These are phyloP conservation scores for Buceros bicornis DNA, from an alignment of 2,797 vertebrate species.

Conservation along the genomic window DNA sequence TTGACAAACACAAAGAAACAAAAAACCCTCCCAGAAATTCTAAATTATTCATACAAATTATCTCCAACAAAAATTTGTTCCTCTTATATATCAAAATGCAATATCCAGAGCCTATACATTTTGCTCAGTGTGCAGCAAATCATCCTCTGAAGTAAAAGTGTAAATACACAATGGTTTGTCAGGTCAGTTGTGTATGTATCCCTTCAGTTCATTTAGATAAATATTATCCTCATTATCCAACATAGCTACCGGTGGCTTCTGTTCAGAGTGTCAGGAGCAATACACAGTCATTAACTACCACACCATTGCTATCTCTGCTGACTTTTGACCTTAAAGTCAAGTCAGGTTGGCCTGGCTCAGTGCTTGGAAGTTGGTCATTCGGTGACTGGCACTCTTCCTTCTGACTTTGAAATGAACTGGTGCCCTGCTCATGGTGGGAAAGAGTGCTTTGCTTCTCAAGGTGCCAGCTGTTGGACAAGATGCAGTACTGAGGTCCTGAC, in stretches of 20 bases:
- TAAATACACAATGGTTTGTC: background rate
- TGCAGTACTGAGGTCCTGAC: background rate
- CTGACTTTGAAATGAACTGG: background rate
- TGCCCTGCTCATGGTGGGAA: background rate
- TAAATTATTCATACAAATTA: background rate
- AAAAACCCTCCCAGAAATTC: background rate
- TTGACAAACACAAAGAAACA: conserved; percentile 10
- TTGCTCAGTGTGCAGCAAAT: background rate
- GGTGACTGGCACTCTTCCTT: background rate
- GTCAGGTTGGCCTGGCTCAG: background rate
- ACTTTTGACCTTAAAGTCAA: conserved; percentile 9
- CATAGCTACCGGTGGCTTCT: background rate
- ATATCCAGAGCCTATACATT: background rate
- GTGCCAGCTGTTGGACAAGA: background rate
- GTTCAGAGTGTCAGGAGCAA: background rate
- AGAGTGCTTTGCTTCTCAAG: background rate
- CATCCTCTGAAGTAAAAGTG: background rate
- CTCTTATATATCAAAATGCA: background rate
- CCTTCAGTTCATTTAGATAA: background rate
- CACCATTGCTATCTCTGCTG: background rate
- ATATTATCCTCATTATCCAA: background rate
- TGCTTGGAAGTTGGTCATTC: background rate
- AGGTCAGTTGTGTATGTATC: background rate
- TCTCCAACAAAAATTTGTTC: background rate
- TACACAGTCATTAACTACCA: background rate